These are phyloP conservation scores for Nanorana parkeri DNA, from an alignment of 2,113 vertebrate genomes.

Conservation along the genomic window DNA sequence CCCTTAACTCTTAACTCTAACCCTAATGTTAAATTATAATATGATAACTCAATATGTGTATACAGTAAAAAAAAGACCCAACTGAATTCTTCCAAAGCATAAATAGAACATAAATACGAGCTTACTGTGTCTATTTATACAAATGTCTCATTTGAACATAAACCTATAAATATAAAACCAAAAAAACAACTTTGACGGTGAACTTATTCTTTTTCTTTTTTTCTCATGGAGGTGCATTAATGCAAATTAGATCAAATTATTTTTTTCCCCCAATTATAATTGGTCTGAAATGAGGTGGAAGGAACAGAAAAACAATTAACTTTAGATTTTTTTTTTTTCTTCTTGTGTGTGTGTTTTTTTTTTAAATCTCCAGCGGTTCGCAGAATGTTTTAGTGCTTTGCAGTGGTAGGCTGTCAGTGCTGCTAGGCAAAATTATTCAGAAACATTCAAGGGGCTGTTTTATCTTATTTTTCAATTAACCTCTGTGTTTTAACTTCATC, in stretches of 20 bases:
- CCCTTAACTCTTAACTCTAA: too few species aligned
- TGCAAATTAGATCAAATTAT: conserved; percentile 78
- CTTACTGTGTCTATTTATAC: too few species aligned
- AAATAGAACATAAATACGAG: too few species aligned
- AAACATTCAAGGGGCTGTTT: conserved; percentile 82
- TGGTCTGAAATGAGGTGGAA: conserved; percentile 90
- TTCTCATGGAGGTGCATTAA: conserved; percentile 73
- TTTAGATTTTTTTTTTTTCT: conserved; percentile 68
- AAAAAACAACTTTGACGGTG: neutral
- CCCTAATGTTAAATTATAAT: too few species aligned
- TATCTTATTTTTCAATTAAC: conserved; percentile 98
- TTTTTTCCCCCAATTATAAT: conserved; percentile 78
- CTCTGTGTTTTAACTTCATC: conserved; percentile 87
- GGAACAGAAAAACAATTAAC: conserved; percentile 90
- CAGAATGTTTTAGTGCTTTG: conserved; percentile 73
- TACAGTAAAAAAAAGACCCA: too few species aligned
- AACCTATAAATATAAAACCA: neutral
- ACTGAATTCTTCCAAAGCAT: too few species aligned
- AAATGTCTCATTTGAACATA: too few species aligned
- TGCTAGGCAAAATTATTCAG: conserved; percentile 83
- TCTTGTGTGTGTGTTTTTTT: too few species aligned
- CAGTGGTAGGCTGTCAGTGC: conserved; percentile 69
- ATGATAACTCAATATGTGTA: too few species aligned
- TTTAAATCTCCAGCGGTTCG: conserved; percentile 74
- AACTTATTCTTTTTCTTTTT: conserved; percentile 66